Conservation (phyloP, 2,888 invertebrate genomes). For the Labia minor region DNA sequence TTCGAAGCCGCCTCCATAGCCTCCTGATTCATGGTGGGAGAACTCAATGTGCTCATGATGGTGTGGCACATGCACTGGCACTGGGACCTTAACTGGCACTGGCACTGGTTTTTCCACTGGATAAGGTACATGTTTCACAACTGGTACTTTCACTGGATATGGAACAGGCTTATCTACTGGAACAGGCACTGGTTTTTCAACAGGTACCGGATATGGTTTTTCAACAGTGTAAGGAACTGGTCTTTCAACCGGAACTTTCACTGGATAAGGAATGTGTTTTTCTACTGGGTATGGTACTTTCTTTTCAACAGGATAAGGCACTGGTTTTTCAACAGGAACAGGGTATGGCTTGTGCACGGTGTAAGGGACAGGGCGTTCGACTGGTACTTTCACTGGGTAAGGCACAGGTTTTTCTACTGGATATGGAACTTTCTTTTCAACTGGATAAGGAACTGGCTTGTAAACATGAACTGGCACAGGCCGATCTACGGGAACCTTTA, state of each 20-base stretch:
- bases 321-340: slow-evolving; percentile 43
- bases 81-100: slow-evolving; percentile 49
- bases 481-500: slow-evolving; percentile 21
- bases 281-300: slow-evolving; percentile 55
- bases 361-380: slow-evolving; percentile 64
- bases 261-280: slow-evolving; percentile 39
- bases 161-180: slow-evolving; percentile 34
- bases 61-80: slow-evolving; percentile 55
- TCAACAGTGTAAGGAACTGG: slow-evolving; percentile 39
- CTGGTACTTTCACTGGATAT: slow-evolving; percentile 27
- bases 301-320: slow-evolving; percentile 37
- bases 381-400: slow-evolving; percentile 50
- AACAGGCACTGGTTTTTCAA: slow-evolving; percentile 38
- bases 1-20: neutral
- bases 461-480: slow-evolving; percentile 19
- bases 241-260: slow-evolving; percentile 39
- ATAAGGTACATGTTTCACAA: slow-evolving; percentile 36
- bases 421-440: slow-evolving; percentile 20
- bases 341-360: slow-evolving; percentile 47
- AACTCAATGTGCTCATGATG: slow-evolving; percentile 36
- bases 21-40: neutral
- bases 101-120: slow-evolving; percentile 48
- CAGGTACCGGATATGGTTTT: slow-evolving; percentile 36
- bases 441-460: slow-evolving; percentile 21
- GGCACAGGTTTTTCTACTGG: slow-evolving; percentile 44